A percentile compares a stretch with the other conserved stretches of the same genome.
Evolutionary conservation across 2,113 vertebrate genomes (phyloP).

Genomic region (Ivindomyrus marchei): DNA sequence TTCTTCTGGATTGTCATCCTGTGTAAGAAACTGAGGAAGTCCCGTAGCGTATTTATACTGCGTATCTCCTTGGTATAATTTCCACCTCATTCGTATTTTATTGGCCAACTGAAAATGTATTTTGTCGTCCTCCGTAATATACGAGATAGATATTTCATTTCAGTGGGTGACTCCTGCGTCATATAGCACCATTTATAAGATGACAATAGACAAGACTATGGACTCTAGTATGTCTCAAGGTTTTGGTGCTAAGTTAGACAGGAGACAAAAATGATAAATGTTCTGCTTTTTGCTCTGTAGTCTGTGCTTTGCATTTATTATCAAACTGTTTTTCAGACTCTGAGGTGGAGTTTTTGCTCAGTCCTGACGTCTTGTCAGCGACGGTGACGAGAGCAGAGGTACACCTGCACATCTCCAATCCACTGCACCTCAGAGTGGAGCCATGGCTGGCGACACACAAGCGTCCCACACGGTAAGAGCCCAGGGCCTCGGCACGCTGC

Average conservation of each 20-base stretch:
- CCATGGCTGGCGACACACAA: slow-evolving; percentile 54
- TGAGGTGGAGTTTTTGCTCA: slow-evolving; percentile 55
- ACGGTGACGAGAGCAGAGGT: slow-evolving; percentile 52
- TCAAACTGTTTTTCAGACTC: slow-evolving; percentile 41
- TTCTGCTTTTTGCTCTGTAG: background rate
- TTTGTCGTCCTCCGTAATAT: background rate
- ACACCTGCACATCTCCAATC: slow-evolving; percentile 62
- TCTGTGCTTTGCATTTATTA: background rate
- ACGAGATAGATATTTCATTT: background rate
- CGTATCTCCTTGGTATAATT: background rate
- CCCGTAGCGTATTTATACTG: background rate
- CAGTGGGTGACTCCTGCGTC: background rate
- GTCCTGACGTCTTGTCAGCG: slow-evolving; percentile 47
- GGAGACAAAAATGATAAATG: background rate
- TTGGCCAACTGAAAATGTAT: background rate
- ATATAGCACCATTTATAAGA: background rate
- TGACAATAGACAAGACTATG: background rate
- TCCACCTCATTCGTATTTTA: background rate
- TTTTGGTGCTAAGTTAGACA: background rate
- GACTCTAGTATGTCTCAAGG: background rate
- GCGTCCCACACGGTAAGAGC: slow-evolving; percentile 52
- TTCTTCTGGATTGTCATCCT: background rate
- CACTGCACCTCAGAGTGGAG: slow-evolving; percentile 47
- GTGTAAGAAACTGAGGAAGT: background rate
- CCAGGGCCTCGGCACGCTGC: background rate